A percentile compares a stretch with the other conserved stretches of the same genome.
Evolutionary conservation across 2,113 vertebrate species (phyloP).

Genomic region (Marmota monax): DNA sequence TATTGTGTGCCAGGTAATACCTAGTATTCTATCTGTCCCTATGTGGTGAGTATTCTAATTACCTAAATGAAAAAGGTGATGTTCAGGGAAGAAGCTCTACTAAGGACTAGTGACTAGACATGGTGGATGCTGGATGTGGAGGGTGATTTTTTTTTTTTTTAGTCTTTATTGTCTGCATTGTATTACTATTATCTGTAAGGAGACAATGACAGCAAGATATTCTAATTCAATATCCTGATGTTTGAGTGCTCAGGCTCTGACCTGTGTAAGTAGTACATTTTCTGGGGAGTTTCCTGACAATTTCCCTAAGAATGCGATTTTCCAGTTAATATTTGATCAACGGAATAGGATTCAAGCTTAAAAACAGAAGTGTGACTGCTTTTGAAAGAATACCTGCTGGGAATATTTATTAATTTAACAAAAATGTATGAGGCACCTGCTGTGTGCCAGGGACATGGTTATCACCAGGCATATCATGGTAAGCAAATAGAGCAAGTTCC

Average conservation of each 20-base stretch:
- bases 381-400: not conserved
- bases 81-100: not conserved
- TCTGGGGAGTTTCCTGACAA: not conserved
- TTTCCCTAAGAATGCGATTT: conserved; percentile 19
- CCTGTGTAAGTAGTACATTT: not conserved
- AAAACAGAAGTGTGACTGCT: not conserved
- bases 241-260: not conserved
- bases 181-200: not conserved
- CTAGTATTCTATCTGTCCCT: not conserved
- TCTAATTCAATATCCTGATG: not conserved
- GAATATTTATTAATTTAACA: conserved; percentile 13
- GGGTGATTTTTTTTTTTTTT: not conserved
- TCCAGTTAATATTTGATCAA: not conserved
- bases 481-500: not conserved
- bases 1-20: not conserved
- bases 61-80: not conserved
- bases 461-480: not conserved
- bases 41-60: not conserved
- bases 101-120: not conserved
- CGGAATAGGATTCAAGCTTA: conserved; percentile 22
- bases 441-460: not conserved
- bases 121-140: not conserved
- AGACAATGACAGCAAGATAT: not conserved
- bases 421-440: not conserved
- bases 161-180: not conserved